Evolutionary conservation across 2,888 invertebrate genomes (phyloP).

Genomic region (Rhimphoctona megacephalus): DNA sequence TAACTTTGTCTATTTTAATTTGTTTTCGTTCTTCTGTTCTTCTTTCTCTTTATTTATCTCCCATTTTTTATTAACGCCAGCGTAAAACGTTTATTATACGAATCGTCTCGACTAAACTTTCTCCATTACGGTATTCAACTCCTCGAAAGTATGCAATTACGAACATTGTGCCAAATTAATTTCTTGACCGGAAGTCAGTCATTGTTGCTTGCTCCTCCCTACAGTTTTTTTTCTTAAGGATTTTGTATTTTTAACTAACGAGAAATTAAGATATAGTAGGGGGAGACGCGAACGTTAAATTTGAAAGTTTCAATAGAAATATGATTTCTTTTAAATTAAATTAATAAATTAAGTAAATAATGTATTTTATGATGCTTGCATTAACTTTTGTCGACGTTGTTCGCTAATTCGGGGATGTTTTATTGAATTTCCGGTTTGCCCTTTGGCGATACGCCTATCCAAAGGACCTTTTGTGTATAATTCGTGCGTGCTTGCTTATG

Average conservation of each 20-base stretch:
- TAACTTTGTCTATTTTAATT: conserved; percentile 39
- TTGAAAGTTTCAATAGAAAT: not conserved
- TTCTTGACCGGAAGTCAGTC: conserved; percentile 16
- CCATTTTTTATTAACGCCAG: conserved; percentile 11
- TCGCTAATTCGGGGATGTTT: not conserved
- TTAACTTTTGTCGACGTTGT: too few relatives aligned
- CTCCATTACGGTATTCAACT: conserved; percentile 54
- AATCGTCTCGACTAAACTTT: conserved; percentile 45
- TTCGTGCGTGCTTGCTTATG: too few relatives aligned
- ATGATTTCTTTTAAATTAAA: not conserved
- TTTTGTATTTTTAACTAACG: not conserved
- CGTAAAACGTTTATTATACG: conserved; percentile 45
- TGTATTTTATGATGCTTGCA: too few relatives aligned
- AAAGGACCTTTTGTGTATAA: not conserved
- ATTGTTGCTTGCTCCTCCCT: not conserved
- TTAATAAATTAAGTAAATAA: not conserved
- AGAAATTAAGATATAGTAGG: not conserved
- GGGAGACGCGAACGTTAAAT: not conserved
- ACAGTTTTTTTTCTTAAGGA: not conserved
- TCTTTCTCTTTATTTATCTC: conserved; percentile 12
- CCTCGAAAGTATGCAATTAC: conserved; percentile 17
- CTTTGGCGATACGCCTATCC: not conserved
- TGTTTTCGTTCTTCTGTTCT: conserved; percentile 1
- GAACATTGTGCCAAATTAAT: conserved; percentile 27
- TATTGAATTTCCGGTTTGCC: not conserved